Evolutionary conservation across 1,140 invertebrate genomes (phyloP).

Genomic region (Chironomus tepperi): DNA sequence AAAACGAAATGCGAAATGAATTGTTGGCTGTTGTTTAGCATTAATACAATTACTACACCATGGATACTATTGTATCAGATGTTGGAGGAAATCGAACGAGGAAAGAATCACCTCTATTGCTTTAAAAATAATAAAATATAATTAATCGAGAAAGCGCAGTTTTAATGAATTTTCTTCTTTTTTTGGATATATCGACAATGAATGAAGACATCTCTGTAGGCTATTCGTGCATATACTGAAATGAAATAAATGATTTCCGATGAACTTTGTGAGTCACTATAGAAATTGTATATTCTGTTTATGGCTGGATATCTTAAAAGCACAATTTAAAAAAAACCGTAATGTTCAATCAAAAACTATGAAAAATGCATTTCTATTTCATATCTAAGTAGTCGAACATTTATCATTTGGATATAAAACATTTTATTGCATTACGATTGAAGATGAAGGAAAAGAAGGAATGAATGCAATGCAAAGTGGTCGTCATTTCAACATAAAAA

Average conservation of each 20-base stretch:
- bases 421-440: too few relatives aligned
- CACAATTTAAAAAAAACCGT: not conserved
- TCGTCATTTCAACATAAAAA: too few relatives aligned
- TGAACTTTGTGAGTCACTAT: not conserved
- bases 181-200: not conserved
- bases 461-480: too few relatives aligned
- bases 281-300: not conserved
- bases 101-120: too few relatives aligned
- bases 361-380: slow-evolving; percentile 5
- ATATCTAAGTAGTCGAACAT: too few relatives aligned
- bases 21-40: too few relatives aligned
- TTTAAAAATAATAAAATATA: not conserved
- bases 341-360: not conserved
- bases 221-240: not conserved
- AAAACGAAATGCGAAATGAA: too few relatives aligned
- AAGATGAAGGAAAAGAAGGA: too few relatives aligned
- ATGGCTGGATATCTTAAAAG: not conserved
- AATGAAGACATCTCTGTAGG: not conserved
- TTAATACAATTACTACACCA: too few relatives aligned
- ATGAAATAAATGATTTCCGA: slow-evolving; percentile 8
- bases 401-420: too few relatives aligned
- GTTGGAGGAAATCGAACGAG: too few relatives aligned
- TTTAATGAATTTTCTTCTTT: slow-evolving; percentile 10
- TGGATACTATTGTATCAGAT: too few relatives aligned
- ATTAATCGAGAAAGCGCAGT: slow-evolving; percentile 1